Evolutionary conservation across 2,113 vertebrate genomes (phyloP).

Genomic region (Boleophthalmus pectinirostris): DNA sequence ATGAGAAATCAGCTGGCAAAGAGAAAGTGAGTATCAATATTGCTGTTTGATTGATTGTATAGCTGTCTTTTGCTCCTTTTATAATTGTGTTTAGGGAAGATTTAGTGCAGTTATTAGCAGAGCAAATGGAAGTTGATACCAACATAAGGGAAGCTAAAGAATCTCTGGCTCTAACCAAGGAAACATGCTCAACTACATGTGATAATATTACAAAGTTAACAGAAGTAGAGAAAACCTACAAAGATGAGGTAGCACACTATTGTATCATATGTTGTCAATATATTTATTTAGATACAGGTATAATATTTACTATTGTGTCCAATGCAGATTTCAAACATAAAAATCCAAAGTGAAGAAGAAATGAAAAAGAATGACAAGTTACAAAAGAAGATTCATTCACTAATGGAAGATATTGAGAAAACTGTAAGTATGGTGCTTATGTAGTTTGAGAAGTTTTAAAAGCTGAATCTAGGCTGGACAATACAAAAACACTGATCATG

Average conservation of each 20-base stretch:
- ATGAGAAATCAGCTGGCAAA: constrained; percentile 39
- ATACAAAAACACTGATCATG: too few relatives aligned
- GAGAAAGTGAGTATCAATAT: constrained; percentile 64
- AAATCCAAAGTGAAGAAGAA: constrained; percentile 46
- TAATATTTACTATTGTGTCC: background rate
- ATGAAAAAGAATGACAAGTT: constrained; percentile 28
- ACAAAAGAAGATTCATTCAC: constrained; percentile 29
- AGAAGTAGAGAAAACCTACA: constrained; percentile 63
- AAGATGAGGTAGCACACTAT: constrained; percentile 61
- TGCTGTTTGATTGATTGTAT: background rate
- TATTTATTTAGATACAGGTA: background rate
- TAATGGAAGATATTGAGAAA: constrained; percentile 53
- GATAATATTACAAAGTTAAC: constrained; percentile 63
- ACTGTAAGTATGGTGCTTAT: constrained; percentile 56
- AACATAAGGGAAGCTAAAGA: constrained; percentile 69
- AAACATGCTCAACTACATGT: constrained; percentile 56
- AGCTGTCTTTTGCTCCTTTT: background rate
- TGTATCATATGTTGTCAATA: background rate
- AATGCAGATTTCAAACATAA: constrained; percentile 56
- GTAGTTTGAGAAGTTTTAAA: background rate
- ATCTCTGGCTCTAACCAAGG: constrained; percentile 64
- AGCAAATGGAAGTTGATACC: constrained; percentile 57
- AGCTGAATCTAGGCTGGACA: background rate
- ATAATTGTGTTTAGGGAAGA: constrained; percentile 64
- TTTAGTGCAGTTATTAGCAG: constrained; percentile 57